phyloP scores from a whole-genome alignment of 2,888 invertebrate species.

The Drosophila helvetica region DNA sequence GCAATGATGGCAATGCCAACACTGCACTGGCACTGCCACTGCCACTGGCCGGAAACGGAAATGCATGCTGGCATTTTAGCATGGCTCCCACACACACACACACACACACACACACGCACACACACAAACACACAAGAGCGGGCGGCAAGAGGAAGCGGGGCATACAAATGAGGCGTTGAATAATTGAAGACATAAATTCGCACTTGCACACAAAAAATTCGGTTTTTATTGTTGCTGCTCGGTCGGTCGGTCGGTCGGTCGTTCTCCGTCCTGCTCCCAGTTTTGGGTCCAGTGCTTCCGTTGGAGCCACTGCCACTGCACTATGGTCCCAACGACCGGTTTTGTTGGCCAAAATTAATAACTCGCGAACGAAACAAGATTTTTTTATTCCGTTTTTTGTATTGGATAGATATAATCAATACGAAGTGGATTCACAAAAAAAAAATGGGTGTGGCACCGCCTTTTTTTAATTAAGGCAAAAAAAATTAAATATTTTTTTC shows the following conservation, averaged over 20 bases:
- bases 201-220: conserved; percentile 63
- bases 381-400: no score
- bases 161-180: conserved; percentile 80
- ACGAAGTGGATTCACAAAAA: no score
- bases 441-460: no score
- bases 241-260: no score
- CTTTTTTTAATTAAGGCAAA: no score
- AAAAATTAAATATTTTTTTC: no score
- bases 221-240: conserved; percentile 53
- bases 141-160: conserved; percentile 29
- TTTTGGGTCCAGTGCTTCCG: conserved; percentile 58
- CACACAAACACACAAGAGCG: conserved; percentile 1
- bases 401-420: no score
- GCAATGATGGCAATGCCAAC: conserved; percentile 29
- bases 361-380: no score
- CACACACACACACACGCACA: conserved; percentile 1
- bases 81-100: conserved; percentile 42
- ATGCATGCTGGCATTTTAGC: conserved; percentile 79
- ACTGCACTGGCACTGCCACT: neutral
- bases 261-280: conserved; percentile 10
- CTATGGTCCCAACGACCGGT: no score
- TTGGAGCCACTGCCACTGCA: conserved; percentile 47
- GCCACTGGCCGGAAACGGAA: conserved; percentile 77
- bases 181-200: conserved; percentile 80
- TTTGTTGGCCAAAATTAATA: no score